Conservation (phyloP, 2,888 invertebrate species). For the Oxycera nigricornis region DNA sequence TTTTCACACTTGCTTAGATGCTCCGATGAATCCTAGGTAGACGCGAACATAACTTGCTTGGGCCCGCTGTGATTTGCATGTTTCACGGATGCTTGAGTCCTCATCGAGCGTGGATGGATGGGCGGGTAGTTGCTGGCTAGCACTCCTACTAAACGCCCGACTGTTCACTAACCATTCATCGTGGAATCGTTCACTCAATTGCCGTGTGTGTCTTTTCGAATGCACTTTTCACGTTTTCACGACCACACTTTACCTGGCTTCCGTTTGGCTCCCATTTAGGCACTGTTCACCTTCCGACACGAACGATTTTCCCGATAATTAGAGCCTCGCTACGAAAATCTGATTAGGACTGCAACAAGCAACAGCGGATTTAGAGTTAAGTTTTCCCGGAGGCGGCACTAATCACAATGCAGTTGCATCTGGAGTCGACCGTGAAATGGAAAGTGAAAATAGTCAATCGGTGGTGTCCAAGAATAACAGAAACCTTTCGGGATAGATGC, state of each 20-base stretch:
- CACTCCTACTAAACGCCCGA: not conserved
- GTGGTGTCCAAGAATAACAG: not conserved
- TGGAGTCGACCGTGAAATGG: not conserved
- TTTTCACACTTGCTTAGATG: conserved; percentile 37
- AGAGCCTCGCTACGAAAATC: not conserved
- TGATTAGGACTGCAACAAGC: not conserved
- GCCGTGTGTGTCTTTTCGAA: not conserved
- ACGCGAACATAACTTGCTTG: not conserved
- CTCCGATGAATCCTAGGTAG: conserved; percentile 9
- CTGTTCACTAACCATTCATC: not conserved
- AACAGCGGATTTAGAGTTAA: not conserved
- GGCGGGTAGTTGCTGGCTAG: not conserved
- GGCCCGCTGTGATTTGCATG: conserved; percentile 9
- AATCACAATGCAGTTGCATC: not conserved
- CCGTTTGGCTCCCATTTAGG: not conserved
- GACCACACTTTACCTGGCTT: not conserved
- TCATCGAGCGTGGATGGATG: not conserved
- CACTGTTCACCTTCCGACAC: not conserved
- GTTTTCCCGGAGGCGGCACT: not conserved
- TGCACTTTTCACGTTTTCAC: conserved; percentile 9
- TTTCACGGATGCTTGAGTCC: conserved; percentile 27
- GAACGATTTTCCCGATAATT: not conserved
- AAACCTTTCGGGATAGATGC: not conserved
- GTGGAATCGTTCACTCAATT: not conserved
- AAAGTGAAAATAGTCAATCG: not conserved